Percentiles rank a stretch among this genome's conserved stretches.
Conservation (phyloP, 2,888 invertebrate species). For the Acronicta aceris region DNA sequence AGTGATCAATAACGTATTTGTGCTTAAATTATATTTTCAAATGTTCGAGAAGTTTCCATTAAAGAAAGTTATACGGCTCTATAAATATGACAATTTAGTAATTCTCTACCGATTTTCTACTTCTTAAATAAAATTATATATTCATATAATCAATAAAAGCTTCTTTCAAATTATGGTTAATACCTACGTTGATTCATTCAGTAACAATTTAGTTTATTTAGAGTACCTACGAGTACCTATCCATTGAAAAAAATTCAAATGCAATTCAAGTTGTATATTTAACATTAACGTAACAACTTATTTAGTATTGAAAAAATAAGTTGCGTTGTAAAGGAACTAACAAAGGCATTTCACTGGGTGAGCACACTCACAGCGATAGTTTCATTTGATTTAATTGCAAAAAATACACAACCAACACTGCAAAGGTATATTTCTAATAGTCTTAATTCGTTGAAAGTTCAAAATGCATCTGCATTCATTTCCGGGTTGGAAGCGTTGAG, state of each 20-base stretch:
- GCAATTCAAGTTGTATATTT: not conserved
- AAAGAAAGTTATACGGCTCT: too few species aligned
- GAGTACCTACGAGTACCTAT: not conserved
- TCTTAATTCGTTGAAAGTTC: constrained; percentile 38
- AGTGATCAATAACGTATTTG: not conserved
- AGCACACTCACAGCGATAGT: not conserved
- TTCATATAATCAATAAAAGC: too few species aligned
- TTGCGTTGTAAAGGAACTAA: constrained; percentile 13
- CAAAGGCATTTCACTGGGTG: constrained; percentile 19
- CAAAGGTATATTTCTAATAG: constrained; percentile 20
- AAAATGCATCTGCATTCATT: constrained; percentile 44
- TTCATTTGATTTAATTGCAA: constrained; percentile 11
- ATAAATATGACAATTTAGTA: not conserved
- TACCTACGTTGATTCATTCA: too few species aligned
- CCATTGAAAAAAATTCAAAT: not conserved
- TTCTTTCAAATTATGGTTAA: too few species aligned
- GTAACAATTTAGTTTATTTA: not conserved
- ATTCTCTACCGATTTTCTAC: not conserved
- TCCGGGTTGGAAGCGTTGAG: constrained; percentile 11
- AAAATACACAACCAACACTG: constrained; percentile 18
- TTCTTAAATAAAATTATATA: not conserved
- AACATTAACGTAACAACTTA: constrained; percentile 1
- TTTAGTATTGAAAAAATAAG: not conserved
- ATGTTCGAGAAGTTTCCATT: too few species aligned
- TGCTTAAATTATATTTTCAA: too few species aligned